Evolutionary conservation across 2,797 vertebrate genomes (phyloP), one percentile per base, ranked within the genome.

Genomic region (Pempheris klunzingeri): DNA sequence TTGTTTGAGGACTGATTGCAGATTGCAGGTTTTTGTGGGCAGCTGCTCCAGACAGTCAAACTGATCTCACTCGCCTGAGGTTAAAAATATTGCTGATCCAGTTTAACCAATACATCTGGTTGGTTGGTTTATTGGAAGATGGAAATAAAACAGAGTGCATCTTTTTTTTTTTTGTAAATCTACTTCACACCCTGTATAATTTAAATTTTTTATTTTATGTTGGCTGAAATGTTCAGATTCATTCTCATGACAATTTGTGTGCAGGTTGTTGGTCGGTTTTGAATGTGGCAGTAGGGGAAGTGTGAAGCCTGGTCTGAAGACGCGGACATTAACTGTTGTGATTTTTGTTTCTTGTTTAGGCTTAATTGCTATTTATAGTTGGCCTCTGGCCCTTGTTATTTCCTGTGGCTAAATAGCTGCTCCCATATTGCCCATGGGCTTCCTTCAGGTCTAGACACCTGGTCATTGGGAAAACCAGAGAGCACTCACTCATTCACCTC

Each of bases 271-370:
- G 12, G 22, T 64, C 26, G 26, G 8, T 71, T 32, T 66, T 64
- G 65, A 15, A 32, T 78, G 52, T 38, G 36, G 17, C 47, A 1
- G 0, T 44, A 39, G 17, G 0, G 53, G 80, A 82, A 59, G 52
- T 72, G 7, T 34, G 52, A 52, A 68, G 52, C 26, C 70, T 93
- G 88, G 92, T 95, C 91, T 95, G 93, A 95, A 93, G 80, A 94
- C 85, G 85, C 93, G 93, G 30, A 22, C 78, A 88, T 93, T 92
- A 94, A 95, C 93, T 96, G 94, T 94, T 94, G 82, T 83, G 95
- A 93, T 95, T 92, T 93, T 72, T 92, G 90, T 93, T 94, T 95
- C 90, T 88, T 95, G 93, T 96, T 96, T 96, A 69, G 71, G 3
- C 50, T 88, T 95, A 95, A 92, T 94, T 82, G 87, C 88, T 94